phyloP scores from a whole-genome alignment of 2,888 invertebrate species.

The Tanytarsus gracilentus region DNA sequence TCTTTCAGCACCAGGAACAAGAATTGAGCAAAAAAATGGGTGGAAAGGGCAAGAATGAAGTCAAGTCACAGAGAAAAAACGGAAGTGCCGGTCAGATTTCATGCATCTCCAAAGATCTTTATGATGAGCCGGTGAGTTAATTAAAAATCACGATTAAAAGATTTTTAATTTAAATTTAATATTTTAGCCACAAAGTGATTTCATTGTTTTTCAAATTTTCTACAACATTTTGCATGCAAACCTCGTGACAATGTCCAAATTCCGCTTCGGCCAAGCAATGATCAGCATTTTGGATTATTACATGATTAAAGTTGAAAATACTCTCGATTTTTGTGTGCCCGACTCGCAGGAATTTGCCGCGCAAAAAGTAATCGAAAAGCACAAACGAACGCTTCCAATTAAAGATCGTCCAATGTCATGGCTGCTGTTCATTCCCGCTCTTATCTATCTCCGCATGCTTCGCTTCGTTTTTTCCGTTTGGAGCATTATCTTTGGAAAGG shows the following conservation, averaged over 20 bases:
- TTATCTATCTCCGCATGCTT: background rate
- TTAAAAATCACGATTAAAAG: background rate
- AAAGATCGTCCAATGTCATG: slow-evolving; percentile 5
- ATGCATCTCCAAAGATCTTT: background rate
- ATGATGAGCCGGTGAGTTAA: background rate
- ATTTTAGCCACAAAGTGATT: background rate
- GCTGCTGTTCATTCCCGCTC: slow-evolving; percentile 6
- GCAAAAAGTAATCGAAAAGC: background rate
- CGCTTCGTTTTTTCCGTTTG: background rate
- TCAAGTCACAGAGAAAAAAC: no score
- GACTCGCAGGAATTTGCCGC: background rate
- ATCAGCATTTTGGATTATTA: background rate
- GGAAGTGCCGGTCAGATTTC: no score
- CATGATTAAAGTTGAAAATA: background rate
- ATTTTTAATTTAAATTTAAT: background rate
- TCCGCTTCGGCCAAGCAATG: background rate
- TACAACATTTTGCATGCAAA: background rate
- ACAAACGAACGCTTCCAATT: background rate
- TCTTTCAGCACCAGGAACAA: no score
- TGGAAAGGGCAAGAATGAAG: no score
- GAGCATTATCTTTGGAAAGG: background rate
- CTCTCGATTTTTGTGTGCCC: background rate
- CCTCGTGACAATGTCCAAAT: background rate
- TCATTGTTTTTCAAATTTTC: background rate
- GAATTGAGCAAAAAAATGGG: no score